Percentiles rank a stretch among this genome's conserved stretches.
phyloP scores from a whole-genome alignment of 2,888 invertebrate species.

The Tiliacea citrago region DNA sequence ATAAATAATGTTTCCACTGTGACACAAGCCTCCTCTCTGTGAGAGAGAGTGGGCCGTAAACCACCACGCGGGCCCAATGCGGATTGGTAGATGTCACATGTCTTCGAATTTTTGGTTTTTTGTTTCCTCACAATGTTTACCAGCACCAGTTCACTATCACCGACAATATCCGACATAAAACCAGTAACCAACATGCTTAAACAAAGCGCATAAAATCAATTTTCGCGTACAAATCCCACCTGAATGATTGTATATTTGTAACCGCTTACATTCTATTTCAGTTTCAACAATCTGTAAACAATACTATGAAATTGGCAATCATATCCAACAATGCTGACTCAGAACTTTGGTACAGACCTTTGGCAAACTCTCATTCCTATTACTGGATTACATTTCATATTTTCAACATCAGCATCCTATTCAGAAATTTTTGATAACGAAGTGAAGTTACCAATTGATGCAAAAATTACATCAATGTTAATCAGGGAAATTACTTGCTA shows the following conservation, averaged over 20 bases:
- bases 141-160: too few species aligned
- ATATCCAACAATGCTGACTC: slow-evolving; percentile 34
- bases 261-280: slow-evolving; percentile 26
- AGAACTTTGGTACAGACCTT: slow-evolving; percentile 1
- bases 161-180: too few species aligned
- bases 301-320: slow-evolving; percentile 47
- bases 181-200: neutral
- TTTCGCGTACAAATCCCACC: slow-evolving; percentile 18
- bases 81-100: too few species aligned
- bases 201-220: slow-evolving; percentile 22
- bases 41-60: too few species aligned
- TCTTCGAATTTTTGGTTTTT: too few species aligned
- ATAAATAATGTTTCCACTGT: too few species aligned
- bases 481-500: too few species aligned
- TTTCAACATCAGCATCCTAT: slow-evolving; percentile 2
- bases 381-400: slow-evolving; percentile 1
- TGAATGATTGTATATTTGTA: slow-evolving; percentile 6
- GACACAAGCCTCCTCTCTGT: too few species aligned
- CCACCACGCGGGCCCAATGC: too few species aligned
- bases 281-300: slow-evolving; percentile 34
- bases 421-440: neutral
- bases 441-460: neutral
- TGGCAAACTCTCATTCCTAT: slow-evolving; percentile 17
- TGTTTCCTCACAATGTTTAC: too few species aligned
- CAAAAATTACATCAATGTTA: neutral